Evolutionary conservation across 2,113 vertebrate genomes (phyloP), one percentile per base, ranked within the genome.

Genomic region (Delphinapterus leucas): DNA sequence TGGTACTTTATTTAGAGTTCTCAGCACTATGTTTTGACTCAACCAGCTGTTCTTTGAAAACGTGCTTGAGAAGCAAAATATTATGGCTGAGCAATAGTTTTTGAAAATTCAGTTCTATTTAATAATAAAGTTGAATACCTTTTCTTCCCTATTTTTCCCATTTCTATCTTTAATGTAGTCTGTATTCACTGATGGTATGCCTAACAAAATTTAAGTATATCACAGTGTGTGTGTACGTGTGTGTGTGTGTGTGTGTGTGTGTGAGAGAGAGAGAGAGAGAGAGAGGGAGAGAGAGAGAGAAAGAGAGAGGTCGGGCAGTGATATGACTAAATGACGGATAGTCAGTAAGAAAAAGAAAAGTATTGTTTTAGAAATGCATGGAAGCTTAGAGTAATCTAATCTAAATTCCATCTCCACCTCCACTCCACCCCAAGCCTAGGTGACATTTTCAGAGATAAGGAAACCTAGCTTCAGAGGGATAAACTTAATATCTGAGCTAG

Each of bases 391-490:
- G 11, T 55, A 49, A 82, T 81, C 68, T 77, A 49, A 83, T 70
- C 23, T 60, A 87, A 93, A 81, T 31, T 87, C n/a, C 33, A 41
- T 63, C 21, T 31, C 9, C 6, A 5, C 8, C 5, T 80, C 53
- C 8, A 31, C 14, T 18, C 11, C 10, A 21, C 26, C 9, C 26
- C 21, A 88, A 23, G 84, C 8, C 33, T 6, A 26, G 4, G 5
- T 71, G 68, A 74, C 81, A 31, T 92, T 97, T 92, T 80, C 68
- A 91, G 55, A 90, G 84, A 67, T 80, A 85, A 81, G 65, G 26
- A 77, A 81, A 74, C 47, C 76, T 26, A n/a, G 17, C 38, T 81
- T 31, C 33, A 61, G 23, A 49, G n/a, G 9, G 12, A 82, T 74
- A 44, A 84, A 95, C 12, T 36, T 33, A 26, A 55, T 77, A 71